Evolutionary conservation across 2,888 invertebrate species (phyloP), one percentile per base, ranked within the genome.

Genomic region (Auanema sp.): DNA sequence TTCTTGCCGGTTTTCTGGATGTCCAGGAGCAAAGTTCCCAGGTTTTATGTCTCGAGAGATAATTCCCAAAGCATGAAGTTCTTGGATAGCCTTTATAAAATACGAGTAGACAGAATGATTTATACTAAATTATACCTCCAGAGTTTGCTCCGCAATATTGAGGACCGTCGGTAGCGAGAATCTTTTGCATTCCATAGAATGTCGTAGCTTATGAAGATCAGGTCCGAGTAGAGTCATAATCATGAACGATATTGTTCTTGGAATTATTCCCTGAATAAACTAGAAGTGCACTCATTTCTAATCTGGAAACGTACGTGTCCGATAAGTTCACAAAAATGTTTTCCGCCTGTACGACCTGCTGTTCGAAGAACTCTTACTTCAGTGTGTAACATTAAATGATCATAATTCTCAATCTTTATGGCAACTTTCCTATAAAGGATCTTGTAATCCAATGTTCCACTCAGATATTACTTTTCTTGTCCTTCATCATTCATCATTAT

Each of bases 1-100:
- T 11, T 58, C 47, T 42, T 71, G 68, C 3, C 68, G 63, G 51
- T 71, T 69, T 24, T 72, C 69, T n/a, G 65, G 65, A 53, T 65
- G 60, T 23, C 79, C 79, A 8, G 77, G 75, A 6, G 77, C 79
- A 55, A 79, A 79, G 52, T 79, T 79, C 47, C 79, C 76, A 2
- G 79, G 78, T 61, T 79, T 79, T 23, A 79, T 66, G 66, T 79
- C 79, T 33, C 79, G 69, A 2, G 68, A 71, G 11, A 78, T 58
- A 60, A 61, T 77, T 4, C 78, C 75, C 49, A 75, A 60, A 23
- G 68, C 65, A 55, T 78, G 78, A 3, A 78, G 69, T 50, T 78
- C 78, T 59, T 75, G 71, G 50, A 76, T 69, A 1, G 75, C 78
- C 71, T 75, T 65, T 18, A 66, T 56, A 50, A n/a, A 6, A 43